Percentiles rank a stretch among this genome's conserved stretches.
Conservation (phyloP, 1,140 invertebrate genomes). For the Gonioctena quinquepunctata region DNA sequence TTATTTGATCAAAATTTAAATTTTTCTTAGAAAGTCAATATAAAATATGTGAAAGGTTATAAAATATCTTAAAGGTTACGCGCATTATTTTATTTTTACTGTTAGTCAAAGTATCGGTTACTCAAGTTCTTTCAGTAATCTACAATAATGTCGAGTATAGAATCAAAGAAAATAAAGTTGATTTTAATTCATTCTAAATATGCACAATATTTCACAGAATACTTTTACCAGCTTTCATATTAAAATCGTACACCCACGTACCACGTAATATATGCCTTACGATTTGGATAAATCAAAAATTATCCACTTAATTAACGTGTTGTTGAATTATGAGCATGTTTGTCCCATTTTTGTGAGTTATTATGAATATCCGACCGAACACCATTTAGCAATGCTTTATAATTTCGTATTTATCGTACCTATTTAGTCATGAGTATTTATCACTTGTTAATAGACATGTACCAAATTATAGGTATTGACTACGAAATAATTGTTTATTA, state of each 20-base stretch:
- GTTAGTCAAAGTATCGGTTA: too few relatives aligned
- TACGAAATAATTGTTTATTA: conserved; percentile 7
- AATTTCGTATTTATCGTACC: neutral
- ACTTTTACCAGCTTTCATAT: neutral
- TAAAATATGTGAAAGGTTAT: too few relatives aligned
- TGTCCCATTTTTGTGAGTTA: conserved; percentile 19
- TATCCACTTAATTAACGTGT: conserved; percentile 24
- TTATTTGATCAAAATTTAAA: too few relatives aligned
- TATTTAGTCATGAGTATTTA: conserved; percentile 10
- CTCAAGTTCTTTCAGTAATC: too few relatives aligned
- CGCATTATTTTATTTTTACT: too few relatives aligned
- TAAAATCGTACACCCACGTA: conserved; percentile 15
- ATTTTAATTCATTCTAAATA: too few relatives aligned
- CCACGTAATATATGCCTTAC: conserved; percentile 20
- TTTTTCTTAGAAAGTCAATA: too few relatives aligned
- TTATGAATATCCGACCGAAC: conserved; percentile 1
- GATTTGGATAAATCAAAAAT: conserved; percentile 30
- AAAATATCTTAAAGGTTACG: too few relatives aligned
- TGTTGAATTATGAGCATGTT: conserved; percentile 15
- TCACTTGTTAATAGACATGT: conserved; percentile 19
- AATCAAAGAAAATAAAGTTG: too few relatives aligned
- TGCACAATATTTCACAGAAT: too few relatives aligned
- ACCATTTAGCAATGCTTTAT: conserved; percentile 15
- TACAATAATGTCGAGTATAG: too few relatives aligned
- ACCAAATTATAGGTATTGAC: conserved; percentile 19